These are phyloP conservation scores for Pheosia tremula DNA, from an alignment of 2,888 invertebrate genomes.

Conservation along the genomic window DNA sequence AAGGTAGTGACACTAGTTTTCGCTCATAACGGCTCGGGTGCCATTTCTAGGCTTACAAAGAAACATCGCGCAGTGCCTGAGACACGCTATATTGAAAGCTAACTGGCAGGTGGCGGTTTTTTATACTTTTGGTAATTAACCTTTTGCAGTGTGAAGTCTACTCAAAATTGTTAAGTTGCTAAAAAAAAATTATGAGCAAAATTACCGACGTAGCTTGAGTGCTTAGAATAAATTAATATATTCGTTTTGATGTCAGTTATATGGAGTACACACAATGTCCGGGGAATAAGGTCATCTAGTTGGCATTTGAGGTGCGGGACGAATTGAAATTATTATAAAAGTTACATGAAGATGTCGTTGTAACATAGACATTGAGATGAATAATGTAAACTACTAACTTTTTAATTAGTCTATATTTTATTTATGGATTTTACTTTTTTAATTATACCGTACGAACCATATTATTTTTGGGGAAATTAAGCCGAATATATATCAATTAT, in stretches of 20 bases:
- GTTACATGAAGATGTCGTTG: slow-evolving; percentile 7
- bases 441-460: no score
- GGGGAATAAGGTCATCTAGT: slow-evolving; percentile 21
- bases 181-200: slow-evolving; percentile 26
- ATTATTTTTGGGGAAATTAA: no score
- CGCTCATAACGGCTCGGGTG: slow-evolving; percentile 26
- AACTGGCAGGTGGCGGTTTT: slow-evolving; percentile 49
- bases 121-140: slow-evolving; percentile 46
- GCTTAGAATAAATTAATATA: slow-evolving; percentile 26
- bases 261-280: slow-evolving; percentile 7
- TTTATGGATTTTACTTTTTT: no score
- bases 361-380: neutral
- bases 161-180: slow-evolving; percentile 20
- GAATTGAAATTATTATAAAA: slow-evolving; percentile 9
- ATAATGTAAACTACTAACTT: neutral
- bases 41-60: slow-evolving; percentile 42
- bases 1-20: slow-evolving; percentile 32
- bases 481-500: no score
- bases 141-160: slow-evolving; percentile 42
- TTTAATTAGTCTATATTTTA: neutral
- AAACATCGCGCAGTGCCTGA: slow-evolving; percentile 25
- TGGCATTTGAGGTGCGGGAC: slow-evolving; percentile 3
- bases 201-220: slow-evolving; percentile 15
- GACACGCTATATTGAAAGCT: slow-evolving; percentile 40
- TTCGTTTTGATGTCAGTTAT: slow-evolving; percentile 17